Percentiles rank a stretch among this genome's conserved stretches.
These are phyloP conservation scores for Planococcus citri DNA, from an alignment of 1,140 invertebrate species.

Conservation along the genomic window DNA sequence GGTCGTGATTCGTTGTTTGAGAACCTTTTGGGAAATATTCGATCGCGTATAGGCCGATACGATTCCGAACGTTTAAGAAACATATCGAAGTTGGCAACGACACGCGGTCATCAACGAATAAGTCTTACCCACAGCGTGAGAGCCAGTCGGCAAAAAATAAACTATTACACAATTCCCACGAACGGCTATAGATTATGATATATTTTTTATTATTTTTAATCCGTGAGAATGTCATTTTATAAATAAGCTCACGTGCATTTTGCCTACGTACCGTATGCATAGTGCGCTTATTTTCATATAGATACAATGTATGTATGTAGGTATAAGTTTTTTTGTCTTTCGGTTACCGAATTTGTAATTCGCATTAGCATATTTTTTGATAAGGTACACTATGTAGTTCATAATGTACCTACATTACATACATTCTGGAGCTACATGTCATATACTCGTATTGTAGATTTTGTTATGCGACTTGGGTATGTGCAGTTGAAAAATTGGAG, in stretches of 20 bases:
- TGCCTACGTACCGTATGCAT: too few species aligned
- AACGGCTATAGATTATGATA: neutral
- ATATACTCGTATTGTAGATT: neutral
- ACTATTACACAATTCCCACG: constrained; percentile 2
- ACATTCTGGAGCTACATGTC: neutral
- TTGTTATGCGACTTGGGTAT: neutral
- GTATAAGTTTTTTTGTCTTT: neutral
- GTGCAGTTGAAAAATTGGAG: neutral
- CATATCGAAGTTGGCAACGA: neutral
- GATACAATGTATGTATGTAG: neutral
- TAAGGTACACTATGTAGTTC: too few species aligned
- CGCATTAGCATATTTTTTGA: neutral
- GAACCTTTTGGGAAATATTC: constrained; percentile 1
- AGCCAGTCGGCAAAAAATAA: neutral
- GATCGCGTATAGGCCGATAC: neutral
- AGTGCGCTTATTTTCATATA: too few species aligned
- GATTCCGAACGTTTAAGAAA: too few species aligned
- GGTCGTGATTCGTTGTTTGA: neutral
- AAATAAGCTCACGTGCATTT: constrained; percentile 6
- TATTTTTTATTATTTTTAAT: constrained; percentile 3
- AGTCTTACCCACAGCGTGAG: neutral
- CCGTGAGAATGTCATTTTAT: neutral
- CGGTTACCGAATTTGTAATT: neutral
- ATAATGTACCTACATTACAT: too few species aligned
- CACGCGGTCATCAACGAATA: constrained; percentile 5